Base-by-base conservation (phyloP, 1,140 invertebrate genomes). In the Pachypsylla venusta region DNA sequence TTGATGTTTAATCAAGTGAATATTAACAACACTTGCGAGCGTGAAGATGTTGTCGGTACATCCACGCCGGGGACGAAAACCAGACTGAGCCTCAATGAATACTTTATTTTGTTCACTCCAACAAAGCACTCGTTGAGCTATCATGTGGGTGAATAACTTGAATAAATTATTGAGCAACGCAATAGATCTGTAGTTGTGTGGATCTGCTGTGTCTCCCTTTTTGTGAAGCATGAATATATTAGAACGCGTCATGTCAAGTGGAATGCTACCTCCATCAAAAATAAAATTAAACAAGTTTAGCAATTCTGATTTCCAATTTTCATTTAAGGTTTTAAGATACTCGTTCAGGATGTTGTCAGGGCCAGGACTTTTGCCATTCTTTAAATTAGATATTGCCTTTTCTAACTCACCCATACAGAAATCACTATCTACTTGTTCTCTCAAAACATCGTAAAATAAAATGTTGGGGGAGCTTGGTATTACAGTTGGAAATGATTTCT, bases 391-490 rank as follows among this genome's bases (percentile, higher is more conserved):
- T 7, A 35, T 35, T 7, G 7, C 7, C 30, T 35, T 35, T 7
- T 35, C n/a, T n/a, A 35, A n/a, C 30, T 35, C 30, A 35, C 7
- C 30, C 30, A 35, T 35, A n/a, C n/a, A 7, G 30, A 35, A 35
- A 35, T 35, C 30, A 10, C 7, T n/a, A 35, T 35, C 30, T n/a
- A 35, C n/a, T 35, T 75, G 64, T 2, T 67, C 69, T 63, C 66
- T 69, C 1, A 76, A 53, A 19, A 76, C 63, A 2, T 70, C 73
- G n/a, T n/a, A n/a, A n/a, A n/a, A n/a, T n/a, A n/a, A n/a, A n/a
- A n/a, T n/a, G n/a, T n/a, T n/a, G n/a, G n/a, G n/a, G n/a, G n/a
- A n/a, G n/a, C n/a, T n/a, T n/a, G n/a, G n/a, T n/a, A n/a, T n/a
- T n/a, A n/a, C n/a, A n/a, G n/a, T n/a, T n/a, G n/a, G n/a, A n/a